Conservation (phyloP, 2,797 vertebrate genomes). For the Rhabdomys pumilio region DNA sequence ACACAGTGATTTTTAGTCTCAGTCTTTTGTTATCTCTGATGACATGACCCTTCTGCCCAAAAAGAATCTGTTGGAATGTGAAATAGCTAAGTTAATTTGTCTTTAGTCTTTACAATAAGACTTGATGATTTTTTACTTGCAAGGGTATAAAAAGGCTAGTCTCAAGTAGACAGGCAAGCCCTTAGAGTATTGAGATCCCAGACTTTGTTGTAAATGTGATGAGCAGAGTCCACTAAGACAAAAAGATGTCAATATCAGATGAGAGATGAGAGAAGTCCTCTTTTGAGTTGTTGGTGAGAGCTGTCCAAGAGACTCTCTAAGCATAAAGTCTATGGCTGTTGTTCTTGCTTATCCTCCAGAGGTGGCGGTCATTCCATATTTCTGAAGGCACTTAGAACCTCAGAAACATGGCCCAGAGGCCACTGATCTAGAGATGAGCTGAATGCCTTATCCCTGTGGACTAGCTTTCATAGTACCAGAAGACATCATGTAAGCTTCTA, state of each 20-base stretch:
- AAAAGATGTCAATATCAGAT: not conserved
- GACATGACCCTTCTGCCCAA: not conserved
- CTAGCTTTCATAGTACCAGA: not conserved
- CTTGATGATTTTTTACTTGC: slow-evolving; percentile 27
- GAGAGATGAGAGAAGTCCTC: not conserved
- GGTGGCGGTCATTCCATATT: not conserved
- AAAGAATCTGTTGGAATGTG: slow-evolving; percentile 4
- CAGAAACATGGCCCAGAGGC: not conserved
- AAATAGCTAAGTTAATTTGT: not conserved
- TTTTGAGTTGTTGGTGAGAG: not conserved
- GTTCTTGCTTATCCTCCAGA: not conserved
- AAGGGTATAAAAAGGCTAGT: not conserved
- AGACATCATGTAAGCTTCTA: not conserved
- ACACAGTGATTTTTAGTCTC: not conserved
- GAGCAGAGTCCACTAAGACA: not conserved
- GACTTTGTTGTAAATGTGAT: not conserved
- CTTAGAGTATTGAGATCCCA: not conserved
- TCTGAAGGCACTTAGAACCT: not conserved
- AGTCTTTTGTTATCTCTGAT: not conserved
- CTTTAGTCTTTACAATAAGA: not conserved
- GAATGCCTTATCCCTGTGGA: too few relatives aligned
- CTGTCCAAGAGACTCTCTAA: not conserved
- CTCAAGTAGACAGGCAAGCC: not conserved
- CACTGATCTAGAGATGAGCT: not conserved
- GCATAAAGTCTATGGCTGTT: not conserved